Evolutionary conservation across 2,888 invertebrate species (phyloP), one percentile per base, ranked within the genome.

Genomic region (Drosophila mettleri): DNA sequence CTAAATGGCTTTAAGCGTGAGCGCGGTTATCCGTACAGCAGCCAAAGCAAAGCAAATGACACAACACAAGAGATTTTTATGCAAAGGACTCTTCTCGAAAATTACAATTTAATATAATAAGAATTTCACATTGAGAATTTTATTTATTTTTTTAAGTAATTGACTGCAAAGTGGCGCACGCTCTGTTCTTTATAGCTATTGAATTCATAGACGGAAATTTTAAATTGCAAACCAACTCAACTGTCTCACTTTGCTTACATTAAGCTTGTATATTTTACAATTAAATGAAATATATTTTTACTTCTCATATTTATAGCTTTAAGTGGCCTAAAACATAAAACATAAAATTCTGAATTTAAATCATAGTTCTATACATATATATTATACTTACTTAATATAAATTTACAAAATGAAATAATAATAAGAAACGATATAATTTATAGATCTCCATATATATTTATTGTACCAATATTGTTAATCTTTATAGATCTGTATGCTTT

Each of bases 1-100:
- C 87, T 69, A 88, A 83, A 83, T 83, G 85, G 78, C 81, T 82
- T 80, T 68, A 80, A 86, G 78, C 49, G 49, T 76, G 64, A 74
- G 69, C n/a, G n/a, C 16, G 10, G 16, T 10, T 27, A 45, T 45
- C 10, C 16, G 16, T 27, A 45, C 16, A 27, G 16, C 24, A 45
- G 43, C 24, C n/a, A 41, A 38, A 14, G n/a, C 16, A 39, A 12
- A 27, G 27, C 59, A 46, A 46, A 49, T 64, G 57, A 51, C 63
- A 58, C 70, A 68, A 58, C 78, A 58, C 59, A 66, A 48, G 16
- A 45, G 54, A 70, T 46, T 55, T 52, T 55, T 38, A 27, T 46
- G 22, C 34, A 59, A 52, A 65, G 36, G 27, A 18, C 36, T 27
- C 46, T 58, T 55, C 20, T 29, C 45, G 18, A 24, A 60, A 54